A percentile compares a stretch with the other conserved stretches of the same genome.
Evolutionary conservation across 2,113 vertebrate genomes (phyloP).

Genomic region (Sminthopsis crassicaudata): DNA sequence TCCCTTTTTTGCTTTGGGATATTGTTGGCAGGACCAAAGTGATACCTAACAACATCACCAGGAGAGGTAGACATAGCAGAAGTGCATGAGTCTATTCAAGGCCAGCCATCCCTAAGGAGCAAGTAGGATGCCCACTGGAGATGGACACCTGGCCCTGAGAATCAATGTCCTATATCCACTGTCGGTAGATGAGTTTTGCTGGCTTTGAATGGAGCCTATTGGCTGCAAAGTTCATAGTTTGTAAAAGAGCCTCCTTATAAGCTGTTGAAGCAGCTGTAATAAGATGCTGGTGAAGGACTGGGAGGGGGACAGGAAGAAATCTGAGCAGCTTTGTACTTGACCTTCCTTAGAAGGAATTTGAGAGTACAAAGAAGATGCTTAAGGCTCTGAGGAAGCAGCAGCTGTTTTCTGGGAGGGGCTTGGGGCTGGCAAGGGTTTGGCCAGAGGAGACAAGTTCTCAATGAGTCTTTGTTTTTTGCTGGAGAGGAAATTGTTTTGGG

Average conservation of each 20-base stretch:
- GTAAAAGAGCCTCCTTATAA: not conserved
- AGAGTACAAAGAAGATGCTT: constrained; percentile 14
- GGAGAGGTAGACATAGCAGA: not conserved
- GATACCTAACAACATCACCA: not conserved
- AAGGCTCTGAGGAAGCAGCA: not conserved
- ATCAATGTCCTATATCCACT: not conserved
- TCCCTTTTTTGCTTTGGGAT: not conserved
- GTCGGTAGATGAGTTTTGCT: not conserved
- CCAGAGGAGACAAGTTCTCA: fast-evolving
- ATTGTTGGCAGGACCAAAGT: not conserved
- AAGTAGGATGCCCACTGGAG: not conserved
- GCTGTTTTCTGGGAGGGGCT: not conserved
- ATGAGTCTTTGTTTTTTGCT: not conserved
- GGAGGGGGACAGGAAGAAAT: not conserved
- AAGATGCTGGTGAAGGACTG: not conserved
- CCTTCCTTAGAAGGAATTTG: not conserved
- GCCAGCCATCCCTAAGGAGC: not conserved
- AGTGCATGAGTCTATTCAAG: not conserved
- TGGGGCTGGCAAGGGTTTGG: fast-evolving
- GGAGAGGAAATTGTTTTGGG: not conserved
- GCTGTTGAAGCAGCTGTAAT: not conserved
- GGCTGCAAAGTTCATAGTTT: not conserved
- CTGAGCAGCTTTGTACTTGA: not conserved
- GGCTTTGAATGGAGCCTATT: not conserved
- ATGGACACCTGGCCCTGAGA: not conserved